Evolutionary conservation across 2,888 invertebrate genomes (phyloP), one percentile per base, ranked within the genome.

Genomic region (Syrista parreyssii): DNA sequence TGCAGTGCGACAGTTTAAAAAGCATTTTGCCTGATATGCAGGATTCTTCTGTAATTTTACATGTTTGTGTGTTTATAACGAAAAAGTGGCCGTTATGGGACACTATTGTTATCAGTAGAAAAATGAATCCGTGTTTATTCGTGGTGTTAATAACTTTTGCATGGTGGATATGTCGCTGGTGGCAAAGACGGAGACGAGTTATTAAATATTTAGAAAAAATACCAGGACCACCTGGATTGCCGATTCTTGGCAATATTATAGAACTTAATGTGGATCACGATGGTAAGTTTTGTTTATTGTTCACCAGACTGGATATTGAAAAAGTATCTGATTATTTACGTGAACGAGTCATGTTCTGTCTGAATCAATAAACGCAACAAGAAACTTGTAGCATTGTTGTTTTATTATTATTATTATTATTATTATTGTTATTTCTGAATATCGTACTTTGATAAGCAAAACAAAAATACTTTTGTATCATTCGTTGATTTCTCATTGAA

Each of bases 191-290:
- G 73, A 88, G 90, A 68, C 88, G 92, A 76, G 86, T 92, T 83
- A 92, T 93, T 71, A 90, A 91, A 81, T 88, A 93, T 76, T 92
- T 94, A 77, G 92, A 93, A 72, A 92, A 92, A 86, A 93, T 95
- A 77, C 94, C 94, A 12, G 94, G 94, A 75, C 94, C 94, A 15
- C 91, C 92, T 1, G 91, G 93, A 4, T 86, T 94, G 76, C 95
- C 94, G 0, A 84, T 95, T 30, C 86, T 95, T 77, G 95, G 95
- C n/a, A 94, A 95, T 89, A 92, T 93, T 34, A 92, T 94, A 75
- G 93, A 94, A 86, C 91, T 94, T 82, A 93, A 93, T 87, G 93
- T 93, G 55, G 93, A 93, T 86, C 93, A 93, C 81, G 93, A 93
- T 86, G 94, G 94, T 93, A 88, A 92, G 90, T 83, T n/a, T 34